phyloP scores from a whole-genome alignment of 2,888 invertebrate species.

The Microchrysa polita region DNA sequence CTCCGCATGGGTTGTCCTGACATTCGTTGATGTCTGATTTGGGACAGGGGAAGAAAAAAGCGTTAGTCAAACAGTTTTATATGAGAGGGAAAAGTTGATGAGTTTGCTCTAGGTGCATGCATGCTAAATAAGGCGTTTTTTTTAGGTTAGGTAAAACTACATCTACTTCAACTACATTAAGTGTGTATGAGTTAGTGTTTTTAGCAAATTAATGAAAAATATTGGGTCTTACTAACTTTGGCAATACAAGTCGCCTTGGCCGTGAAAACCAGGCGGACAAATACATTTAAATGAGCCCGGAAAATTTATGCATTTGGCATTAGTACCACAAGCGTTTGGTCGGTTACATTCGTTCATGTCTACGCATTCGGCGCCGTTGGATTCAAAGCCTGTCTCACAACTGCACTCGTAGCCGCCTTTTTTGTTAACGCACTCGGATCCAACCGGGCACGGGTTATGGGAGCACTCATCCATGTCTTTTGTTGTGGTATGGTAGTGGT shows the following conservation, averaged over 20 bases:
- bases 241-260: constrained; percentile 78
- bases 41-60: constrained; percentile 29
- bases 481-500: not conserved
- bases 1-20: constrained; percentile 86
- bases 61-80: constrained; percentile 13
- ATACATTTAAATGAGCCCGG: constrained; percentile 82
- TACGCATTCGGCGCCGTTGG: constrained; percentile 69
- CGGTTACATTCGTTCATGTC: constrained; percentile 80
- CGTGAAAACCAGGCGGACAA: constrained; percentile 79
- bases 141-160: too few species aligned
- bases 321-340: constrained; percentile 74
- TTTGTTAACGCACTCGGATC: constrained; percentile 78
- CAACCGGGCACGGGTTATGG: constrained; percentile 73
- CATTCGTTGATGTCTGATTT: constrained; percentile 91
- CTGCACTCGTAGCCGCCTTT: constrained; percentile 80
- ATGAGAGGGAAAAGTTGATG: too few species aligned
- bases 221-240: constrained; percentile 72
- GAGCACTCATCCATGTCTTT: constrained; percentile 80
- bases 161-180: too few species aligned
- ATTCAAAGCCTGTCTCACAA: constrained; percentile 77
- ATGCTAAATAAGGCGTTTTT: too few species aligned
- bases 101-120: too few species aligned
- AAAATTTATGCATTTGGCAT: constrained; percentile 83
- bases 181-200: constrained; percentile 4
- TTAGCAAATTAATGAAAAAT: not conserved